Evolutionary conservation across 2,113 vertebrate genomes (phyloP).

Genomic region (Ammodramus savannarum): DNA sequence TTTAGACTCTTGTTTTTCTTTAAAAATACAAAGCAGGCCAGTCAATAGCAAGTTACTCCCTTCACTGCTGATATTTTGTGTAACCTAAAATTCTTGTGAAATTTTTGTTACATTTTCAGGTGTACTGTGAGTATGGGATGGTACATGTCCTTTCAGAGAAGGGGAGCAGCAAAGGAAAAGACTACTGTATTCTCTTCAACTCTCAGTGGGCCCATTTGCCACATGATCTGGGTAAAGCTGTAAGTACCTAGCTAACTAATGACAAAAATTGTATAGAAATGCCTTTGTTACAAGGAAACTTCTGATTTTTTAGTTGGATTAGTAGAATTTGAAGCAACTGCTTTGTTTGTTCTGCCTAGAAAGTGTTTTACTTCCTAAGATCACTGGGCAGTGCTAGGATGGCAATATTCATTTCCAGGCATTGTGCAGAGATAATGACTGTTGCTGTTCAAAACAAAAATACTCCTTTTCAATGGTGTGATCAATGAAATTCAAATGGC

Average conservation of each 20-base stretch:
- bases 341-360: neutral
- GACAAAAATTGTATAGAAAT: neutral
- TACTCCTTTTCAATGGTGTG: neutral
- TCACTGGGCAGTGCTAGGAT: neutral
- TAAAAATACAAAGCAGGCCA: neutral
- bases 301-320: neutral
- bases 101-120: conserved; percentile 66
- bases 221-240: conserved; percentile 88
- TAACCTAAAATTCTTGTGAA: neutral
- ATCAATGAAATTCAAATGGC: neutral
- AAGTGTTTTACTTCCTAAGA: neutral
- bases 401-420: neutral
- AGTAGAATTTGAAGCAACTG: neutral
- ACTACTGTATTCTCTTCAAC: conserved; percentile 96
- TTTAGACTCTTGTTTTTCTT: neutral
- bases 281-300: neutral
- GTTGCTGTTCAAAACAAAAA: neutral
- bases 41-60: neutral
- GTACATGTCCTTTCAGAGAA: conserved; percentile 84
- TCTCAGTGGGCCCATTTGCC: conserved; percentile 92
- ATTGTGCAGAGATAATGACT: neutral
- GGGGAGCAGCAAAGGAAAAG: conserved; percentile 78
- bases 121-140: conserved; percentile 87
- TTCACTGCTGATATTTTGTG: neutral
- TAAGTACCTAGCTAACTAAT: conserved; percentile 70